These are phyloP conservation scores for Armadillidium nasatum DNA, from an alignment of 1,140 invertebrate genomes.

Conservation along the genomic window DNA sequence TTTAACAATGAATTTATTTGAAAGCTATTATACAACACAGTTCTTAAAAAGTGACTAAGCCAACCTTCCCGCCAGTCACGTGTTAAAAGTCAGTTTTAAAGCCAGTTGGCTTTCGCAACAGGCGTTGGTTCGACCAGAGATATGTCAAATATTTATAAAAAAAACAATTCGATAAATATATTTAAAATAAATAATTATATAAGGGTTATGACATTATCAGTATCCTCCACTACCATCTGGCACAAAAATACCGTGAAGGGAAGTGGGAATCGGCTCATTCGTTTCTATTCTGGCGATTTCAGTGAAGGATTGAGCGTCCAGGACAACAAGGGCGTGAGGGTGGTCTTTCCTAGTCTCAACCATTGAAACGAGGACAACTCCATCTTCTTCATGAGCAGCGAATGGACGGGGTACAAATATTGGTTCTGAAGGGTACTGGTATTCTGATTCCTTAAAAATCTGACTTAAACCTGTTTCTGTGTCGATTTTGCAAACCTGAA, in stretches of 20 bases:
- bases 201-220: not conserved
- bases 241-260: conserved; percentile 47
- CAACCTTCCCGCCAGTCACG: no score
- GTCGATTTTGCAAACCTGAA: conserved; percentile 47
- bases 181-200: not conserved
- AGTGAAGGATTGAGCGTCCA: conserved; percentile 47
- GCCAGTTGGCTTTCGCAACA: no score
- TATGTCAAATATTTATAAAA: no score
- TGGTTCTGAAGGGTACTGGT: conserved; percentile 47
- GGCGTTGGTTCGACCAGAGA: no score
- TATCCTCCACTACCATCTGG: not conserved
- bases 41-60: no score
- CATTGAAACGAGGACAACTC: conserved; percentile 46
- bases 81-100: no score
- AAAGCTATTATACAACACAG: no score
- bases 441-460: conserved; percentile 44
- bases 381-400: conserved; percentile 49
- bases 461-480: conserved; percentile 31
- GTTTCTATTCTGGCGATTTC: conserved; percentile 47
- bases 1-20: no score
- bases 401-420: conserved; percentile 48
- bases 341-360: conserved; percentile 42
- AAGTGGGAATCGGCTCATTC: conserved; percentile 44
- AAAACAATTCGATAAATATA: no score
- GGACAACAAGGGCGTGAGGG: conserved; percentile 45